These are phyloP conservation scores for Ailurus styani DNA, from an alignment of 2,113 vertebrate species.

Conservation along the genomic window DNA sequence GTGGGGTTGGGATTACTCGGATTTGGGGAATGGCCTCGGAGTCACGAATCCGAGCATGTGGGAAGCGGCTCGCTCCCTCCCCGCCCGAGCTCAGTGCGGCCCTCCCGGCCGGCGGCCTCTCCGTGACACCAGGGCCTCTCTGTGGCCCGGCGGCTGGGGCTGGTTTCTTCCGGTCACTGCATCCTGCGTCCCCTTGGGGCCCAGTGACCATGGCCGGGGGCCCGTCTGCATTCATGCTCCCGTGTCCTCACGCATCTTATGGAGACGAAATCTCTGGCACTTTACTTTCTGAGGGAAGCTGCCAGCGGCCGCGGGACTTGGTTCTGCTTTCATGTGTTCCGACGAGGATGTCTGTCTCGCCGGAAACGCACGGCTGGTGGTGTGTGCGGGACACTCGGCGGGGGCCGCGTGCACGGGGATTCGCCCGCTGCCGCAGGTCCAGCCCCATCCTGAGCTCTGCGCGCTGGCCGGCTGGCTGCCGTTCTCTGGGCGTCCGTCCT, in stretches of 20 bases:
- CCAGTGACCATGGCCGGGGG: background rate
- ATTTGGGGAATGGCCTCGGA: background rate
- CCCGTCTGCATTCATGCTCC: rapidly evolving
- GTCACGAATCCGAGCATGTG: rapidly evolving
- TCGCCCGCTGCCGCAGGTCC: background rate
- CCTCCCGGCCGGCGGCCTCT: background rate
- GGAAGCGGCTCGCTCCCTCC: no score
- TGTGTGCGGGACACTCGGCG: background rate
- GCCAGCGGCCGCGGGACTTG: rapidly evolving
- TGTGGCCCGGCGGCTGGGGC: rapidly evolving
- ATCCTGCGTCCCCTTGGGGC: background rate
- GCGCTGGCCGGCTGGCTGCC: rapidly evolving
- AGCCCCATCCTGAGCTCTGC: background rate
- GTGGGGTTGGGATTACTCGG: background rate
- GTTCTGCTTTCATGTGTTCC: background rate
- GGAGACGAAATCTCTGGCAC: rapidly evolving
- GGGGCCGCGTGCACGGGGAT: rapidly evolving
- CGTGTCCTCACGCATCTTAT: rapidly evolving
- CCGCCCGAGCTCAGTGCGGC: no score
- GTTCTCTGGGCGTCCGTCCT: background rate
- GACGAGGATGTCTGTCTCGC: no score
- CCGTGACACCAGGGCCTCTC: no score
- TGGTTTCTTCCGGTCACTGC: background rate
- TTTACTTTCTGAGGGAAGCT: background rate
- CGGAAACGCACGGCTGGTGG: rapidly evolving